Base-by-base conservation (phyloP, 2,113 vertebrate genomes). In the Scopus umbretta region DNA sequence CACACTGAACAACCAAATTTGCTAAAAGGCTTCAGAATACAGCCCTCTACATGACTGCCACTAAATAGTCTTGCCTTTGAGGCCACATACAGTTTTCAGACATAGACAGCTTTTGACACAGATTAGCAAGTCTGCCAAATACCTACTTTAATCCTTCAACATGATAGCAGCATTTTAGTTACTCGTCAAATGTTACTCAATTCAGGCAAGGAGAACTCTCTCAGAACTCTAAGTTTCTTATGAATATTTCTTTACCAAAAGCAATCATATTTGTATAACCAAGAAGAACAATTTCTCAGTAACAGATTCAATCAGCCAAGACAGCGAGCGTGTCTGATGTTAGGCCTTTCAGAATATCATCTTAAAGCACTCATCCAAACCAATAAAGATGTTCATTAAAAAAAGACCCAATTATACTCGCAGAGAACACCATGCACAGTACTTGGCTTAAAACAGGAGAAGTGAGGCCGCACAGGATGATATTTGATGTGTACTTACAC, bases 1-100 rank as follows among this genome's bases (percentile, higher is more conserved):
- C 18, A 4, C 13, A 1, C n/a, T 1, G 58, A 49, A 29, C 34
- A 9, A 13, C 10, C 1, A 1, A 13, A 14, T 14, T 22, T 45
- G 63, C 55, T 45, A 6, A 21, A 26, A 50, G 43, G 43, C 68
- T 66, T 40, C 71, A 12, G n/a, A 47, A 27, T 2, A 4, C 50
- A 18, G 50, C 42, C 11, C 61, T 11, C 16, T 1, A 4, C 84
- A 13, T 9, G 52, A 5, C 53, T 8, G 3, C 32, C 13, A 2
- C 55, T 12, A 29, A 27, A 43, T 4, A 3, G 66, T 12, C 45
- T 5, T 4, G 62, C 38, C 62, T 22, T 2, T 1, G 38, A 70
- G 65, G 74, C 65, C 74, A 19, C 27, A 6, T 1, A 2, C 55
- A 11, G 26, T 22, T 26, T 45, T 10, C 65, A 20, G 56, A 23